Evolutionary conservation across 1,140 invertebrate species (phyloP), one percentile per base, ranked within the genome.

Genomic region (Drosophila athabasca): DNA sequence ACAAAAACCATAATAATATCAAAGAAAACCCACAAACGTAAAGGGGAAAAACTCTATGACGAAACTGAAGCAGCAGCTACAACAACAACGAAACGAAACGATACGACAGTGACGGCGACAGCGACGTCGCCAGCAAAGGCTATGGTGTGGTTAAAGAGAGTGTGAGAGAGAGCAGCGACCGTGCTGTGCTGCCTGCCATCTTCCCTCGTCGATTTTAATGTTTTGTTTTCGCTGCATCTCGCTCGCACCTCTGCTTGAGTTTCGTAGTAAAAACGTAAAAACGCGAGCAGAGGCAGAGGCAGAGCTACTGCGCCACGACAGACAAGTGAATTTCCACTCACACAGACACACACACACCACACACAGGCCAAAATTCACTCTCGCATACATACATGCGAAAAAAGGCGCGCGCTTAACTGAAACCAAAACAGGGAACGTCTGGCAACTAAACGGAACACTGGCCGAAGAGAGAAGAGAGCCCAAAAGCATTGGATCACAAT

Each of bases 201-300:
- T 66, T 59, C 66, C 79, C 79, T 67, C 68, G 17, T 70, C 44
- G 70, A 77, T 73, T 80, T 80, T 84, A 72, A 79, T 79, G 80
- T 84, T 84, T 84, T 84, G 80, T 84, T 85, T 84, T 84, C 81
- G 80, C 60, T 80, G 59, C 55, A 44, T 85, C 76, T 50, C 61
- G 67, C 62, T 84, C 60, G 58, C 72, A 68, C 79, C 17, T 35
- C 9, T 49, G 26, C 69, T 70, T 71, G 26, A 62, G 71, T 76
- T 83, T 79, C 70, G 43, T 84, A 84, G 80, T 83, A 83, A 83
- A 76, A 83, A 67, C 70, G 75, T 76, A 79, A 83, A 82, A 83
- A 71, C 57, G 75, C 61, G 24, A 26, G 24, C 24, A 26, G 24
- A 26, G 24, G 24, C 4, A 26, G 4, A 3, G 24, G 17, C 17